These are phyloP conservation scores for Pyrrhia umbra DNA, from an alignment of 2,888 invertebrate genomes.

Conservation along the genomic window DNA sequence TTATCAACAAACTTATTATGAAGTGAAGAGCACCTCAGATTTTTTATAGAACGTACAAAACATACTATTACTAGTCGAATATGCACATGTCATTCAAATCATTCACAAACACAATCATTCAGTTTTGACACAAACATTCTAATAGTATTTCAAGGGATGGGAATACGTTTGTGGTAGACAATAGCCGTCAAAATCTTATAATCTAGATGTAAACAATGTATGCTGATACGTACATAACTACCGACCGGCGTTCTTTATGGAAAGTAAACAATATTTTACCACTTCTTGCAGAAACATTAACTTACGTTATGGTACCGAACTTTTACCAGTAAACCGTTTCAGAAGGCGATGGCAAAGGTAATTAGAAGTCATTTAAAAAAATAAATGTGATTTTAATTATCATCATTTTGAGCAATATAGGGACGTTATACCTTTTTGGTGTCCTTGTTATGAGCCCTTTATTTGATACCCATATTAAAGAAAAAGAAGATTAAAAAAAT, in stretches of 20 bases:
- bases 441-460: too few relatives aligned
- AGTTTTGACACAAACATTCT: slow-evolving; percentile 45
- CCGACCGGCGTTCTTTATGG: slow-evolving; percentile 6
- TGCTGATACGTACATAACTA: slow-evolving; percentile 46
- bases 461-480: too few relatives aligned
- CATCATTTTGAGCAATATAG: too few relatives aligned
- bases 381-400: too few relatives aligned
- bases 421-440: too few relatives aligned
- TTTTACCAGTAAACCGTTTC: too few relatives aligned
- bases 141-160: slow-evolving; percentile 59
- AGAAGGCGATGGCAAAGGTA: too few relatives aligned
- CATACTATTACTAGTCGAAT: slow-evolving; percentile 9
- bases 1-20: background rate
- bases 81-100: slow-evolving; percentile 36
- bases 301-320: background rate
- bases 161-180: slow-evolving; percentile 49
- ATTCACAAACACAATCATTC: slow-evolving; percentile 13
- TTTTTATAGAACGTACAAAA: too few relatives aligned
- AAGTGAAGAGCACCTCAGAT: too few relatives aligned
- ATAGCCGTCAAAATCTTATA: slow-evolving; percentile 54
- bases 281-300: too few relatives aligned
- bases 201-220: slow-evolving; percentile 61
- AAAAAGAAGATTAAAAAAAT: too few relatives aligned
- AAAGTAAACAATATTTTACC: slow-evolving; percentile 5
- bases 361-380: too few relatives aligned